Evolutionary conservation across 2,113 vertebrate species (phyloP).

Genomic region (Electrona antarctica): DNA sequence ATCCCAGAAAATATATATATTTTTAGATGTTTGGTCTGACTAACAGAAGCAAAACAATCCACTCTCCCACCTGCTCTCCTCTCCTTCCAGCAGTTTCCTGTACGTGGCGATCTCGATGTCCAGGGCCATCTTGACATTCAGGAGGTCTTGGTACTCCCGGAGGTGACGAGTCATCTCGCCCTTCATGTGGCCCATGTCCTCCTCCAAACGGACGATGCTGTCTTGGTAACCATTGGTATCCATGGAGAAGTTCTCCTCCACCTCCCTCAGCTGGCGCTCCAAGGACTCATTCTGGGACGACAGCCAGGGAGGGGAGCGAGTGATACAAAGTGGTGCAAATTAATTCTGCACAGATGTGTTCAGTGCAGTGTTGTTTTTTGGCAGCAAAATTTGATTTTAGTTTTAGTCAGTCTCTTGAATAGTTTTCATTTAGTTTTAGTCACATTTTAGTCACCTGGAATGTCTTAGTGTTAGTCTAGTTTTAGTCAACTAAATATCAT

Average conservation of each 20-base stretch:
- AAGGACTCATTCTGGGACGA: conserved; percentile 89
- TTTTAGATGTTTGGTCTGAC: too few species aligned
- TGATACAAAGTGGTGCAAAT: too few species aligned
- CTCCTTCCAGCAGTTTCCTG: conserved; percentile 96
- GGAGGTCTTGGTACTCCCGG: conserved; percentile 93
- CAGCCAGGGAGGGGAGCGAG: conserved; percentile 9
- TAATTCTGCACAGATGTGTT: too few species aligned
- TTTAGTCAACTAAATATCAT: too few species aligned
- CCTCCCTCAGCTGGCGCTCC: conserved; percentile 93
- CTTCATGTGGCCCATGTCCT: conserved; percentile 95
- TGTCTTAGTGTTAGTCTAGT: too few species aligned
- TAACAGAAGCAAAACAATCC: too few species aligned
- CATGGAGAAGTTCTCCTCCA: conserved; percentile 90
- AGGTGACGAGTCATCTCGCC: conserved; percentile 97
- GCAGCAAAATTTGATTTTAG: too few species aligned
- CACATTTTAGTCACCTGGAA: too few species aligned
- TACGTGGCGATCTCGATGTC: conserved; percentile 98
- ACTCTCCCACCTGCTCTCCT: conserved; percentile 88
- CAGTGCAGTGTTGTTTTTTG: too few species aligned
- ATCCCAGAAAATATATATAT: not conserved
- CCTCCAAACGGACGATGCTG: conserved; percentile 88
- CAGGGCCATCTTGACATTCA: conserved; percentile 96
- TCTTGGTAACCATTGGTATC: conserved; percentile 91
- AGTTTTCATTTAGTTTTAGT: too few species aligned
- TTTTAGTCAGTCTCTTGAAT: too few species aligned